Evolutionary conservation across 53 echinoderm and acorn worm species (phyloP).

Genomic region (Luidia sarsii): DNA sequence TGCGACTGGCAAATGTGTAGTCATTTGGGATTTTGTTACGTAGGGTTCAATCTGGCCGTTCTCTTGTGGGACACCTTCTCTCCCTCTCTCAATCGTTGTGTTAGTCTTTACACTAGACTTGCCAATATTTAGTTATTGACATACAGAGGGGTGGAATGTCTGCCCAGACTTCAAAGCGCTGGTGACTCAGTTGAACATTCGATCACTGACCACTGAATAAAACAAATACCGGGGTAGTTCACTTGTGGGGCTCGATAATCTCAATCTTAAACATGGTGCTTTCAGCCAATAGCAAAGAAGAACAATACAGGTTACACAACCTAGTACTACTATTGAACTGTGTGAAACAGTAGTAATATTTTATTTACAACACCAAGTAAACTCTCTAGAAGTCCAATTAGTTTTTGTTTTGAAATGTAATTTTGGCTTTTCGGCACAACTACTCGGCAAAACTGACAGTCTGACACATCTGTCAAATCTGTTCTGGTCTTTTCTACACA

Average conservation of each 20-base stretch:
- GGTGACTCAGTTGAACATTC: too few relatives aligned
- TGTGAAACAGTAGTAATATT: too few relatives aligned
- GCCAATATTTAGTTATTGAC: conserved; percentile 11
- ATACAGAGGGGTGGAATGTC: neutral
- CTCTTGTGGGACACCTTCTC: neutral
- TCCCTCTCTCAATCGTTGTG: neutral
- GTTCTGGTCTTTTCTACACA: too few relatives aligned
- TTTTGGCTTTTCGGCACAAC: neutral
- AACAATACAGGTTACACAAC: too few relatives aligned
- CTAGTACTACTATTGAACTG: too few relatives aligned
- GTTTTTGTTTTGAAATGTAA: neutral
- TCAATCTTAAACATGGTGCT: too few relatives aligned
- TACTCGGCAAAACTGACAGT: neutral
- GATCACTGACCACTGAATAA: too few relatives aligned
- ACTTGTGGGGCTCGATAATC: too few relatives aligned
- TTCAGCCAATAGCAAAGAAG: too few relatives aligned
- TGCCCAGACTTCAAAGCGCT: too few relatives aligned
- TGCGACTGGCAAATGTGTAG: neutral
- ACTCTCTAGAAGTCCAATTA: neutral
- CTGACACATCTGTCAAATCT: neutral
- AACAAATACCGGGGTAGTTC: too few relatives aligned
- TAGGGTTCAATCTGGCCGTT: neutral
- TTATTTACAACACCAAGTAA: neutral
- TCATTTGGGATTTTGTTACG: neutral
- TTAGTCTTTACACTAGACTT: neutral